These are phyloP conservation scores for Dromaius novaehollandiae DNA, from an alignment of 2,113 vertebrate species.

Conservation along the genomic window DNA sequence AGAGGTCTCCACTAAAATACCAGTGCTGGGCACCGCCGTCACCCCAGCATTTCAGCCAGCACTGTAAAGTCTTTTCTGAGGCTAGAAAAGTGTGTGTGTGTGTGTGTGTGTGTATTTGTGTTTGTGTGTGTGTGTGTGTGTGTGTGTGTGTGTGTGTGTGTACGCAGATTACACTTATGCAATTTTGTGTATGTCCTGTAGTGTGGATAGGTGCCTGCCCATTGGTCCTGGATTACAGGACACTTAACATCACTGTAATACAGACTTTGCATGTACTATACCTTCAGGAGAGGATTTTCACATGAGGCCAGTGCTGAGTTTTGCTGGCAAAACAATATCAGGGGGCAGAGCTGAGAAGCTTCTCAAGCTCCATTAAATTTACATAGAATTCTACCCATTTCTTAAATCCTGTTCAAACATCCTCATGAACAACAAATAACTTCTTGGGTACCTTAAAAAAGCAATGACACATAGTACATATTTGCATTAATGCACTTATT, in stretches of 20 bases:
- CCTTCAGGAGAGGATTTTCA: neutral
- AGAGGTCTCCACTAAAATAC: neutral
- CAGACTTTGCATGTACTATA: neutral
- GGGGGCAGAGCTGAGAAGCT: neutral
- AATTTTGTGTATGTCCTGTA: neutral
- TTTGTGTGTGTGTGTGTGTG: too few species aligned
- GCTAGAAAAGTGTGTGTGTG: neutral
- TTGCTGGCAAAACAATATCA: neutral
- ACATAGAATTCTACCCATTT: neutral
- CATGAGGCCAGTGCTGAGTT: neutral
- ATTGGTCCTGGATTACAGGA: neutral
- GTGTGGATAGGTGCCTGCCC: neutral
- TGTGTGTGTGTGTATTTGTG: too few species aligned
- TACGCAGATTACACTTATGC: neutral
- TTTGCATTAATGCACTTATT: neutral
- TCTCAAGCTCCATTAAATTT: conserved; percentile 13
- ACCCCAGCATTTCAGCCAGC: neutral
- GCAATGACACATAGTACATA: neutral
- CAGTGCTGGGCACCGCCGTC: neutral
- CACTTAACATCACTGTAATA: neutral
- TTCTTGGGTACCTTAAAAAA: neutral
- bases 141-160: too few species aligned
- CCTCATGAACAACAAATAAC: neutral
- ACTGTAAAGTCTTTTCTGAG: neutral
- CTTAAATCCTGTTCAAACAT: conserved; percentile 20